Conservation (phyloP, 2,113 vertebrate species). For the Polypterus bichir region DNA sequence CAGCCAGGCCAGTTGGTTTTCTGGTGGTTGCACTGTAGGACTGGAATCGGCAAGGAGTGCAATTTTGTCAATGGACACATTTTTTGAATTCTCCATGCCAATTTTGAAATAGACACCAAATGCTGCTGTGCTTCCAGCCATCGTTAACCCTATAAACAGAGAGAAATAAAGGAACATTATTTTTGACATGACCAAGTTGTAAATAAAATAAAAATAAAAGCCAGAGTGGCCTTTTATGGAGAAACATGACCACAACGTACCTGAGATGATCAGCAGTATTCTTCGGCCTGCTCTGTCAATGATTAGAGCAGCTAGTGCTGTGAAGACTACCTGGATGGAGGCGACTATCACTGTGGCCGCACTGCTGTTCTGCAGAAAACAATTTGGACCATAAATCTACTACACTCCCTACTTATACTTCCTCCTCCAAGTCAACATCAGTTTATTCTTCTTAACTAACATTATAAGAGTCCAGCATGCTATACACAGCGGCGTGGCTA, state of each 20-base stretch:
- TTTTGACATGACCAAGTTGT: background rate
- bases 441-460: too few relatives aligned
- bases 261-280: constrained; percentile 70
- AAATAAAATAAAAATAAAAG: background rate
- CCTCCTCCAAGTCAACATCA: too few relatives aligned
- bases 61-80: constrained; percentile 25
- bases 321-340: constrained; percentile 72
- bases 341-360: constrained; percentile 68
- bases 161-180: background rate
- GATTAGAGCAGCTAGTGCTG: constrained; percentile 61
- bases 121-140: constrained; percentile 60
- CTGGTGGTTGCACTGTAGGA: constrained; percentile 1
- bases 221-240: too few relatives aligned
- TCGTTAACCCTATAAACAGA: constrained; percentile 52
- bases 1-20: constrained; percentile 58
- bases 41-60: constrained; percentile 5
- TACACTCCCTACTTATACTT: too few relatives aligned
- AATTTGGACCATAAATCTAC: too few relatives aligned
- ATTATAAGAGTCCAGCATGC: too few relatives aligned
- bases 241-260: constrained; percentile 28
- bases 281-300: constrained; percentile 81
- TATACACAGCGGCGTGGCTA: too few relatives aligned
- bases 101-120: constrained; percentile 80
- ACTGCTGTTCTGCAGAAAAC: constrained; percentile 56
- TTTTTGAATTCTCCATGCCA: constrained; percentile 20